These are phyloP conservation scores for Nomada hirtipes DNA, from an alignment of 2,888 invertebrate genomes.

Conservation along the genomic window DNA sequence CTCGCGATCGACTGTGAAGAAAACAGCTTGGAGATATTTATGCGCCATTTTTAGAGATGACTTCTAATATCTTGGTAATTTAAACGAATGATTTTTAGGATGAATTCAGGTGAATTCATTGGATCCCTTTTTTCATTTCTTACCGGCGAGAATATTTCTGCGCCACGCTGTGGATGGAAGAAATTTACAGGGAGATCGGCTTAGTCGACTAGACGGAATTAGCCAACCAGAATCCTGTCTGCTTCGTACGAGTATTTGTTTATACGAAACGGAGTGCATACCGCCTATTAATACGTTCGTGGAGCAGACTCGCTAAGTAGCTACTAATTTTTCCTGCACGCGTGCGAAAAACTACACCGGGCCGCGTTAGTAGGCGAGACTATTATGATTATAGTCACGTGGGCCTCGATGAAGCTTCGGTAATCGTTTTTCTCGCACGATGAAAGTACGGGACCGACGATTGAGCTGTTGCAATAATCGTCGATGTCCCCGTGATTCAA, in stretches of 20 bases:
- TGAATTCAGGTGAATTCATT: background rate
- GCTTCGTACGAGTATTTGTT: conserved; percentile 14
- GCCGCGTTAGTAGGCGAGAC: background rate
- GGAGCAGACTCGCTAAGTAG: conserved; percentile 23
- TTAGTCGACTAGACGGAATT: conserved; percentile 3
- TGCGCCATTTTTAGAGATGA: too few species aligned
- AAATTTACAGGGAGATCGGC: background rate
- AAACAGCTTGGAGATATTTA: background rate
- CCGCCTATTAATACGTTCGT: conserved; percentile 21
- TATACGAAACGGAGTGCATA: conserved; percentile 2
- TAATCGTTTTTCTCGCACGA: too few species aligned
- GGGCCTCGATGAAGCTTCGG: background rate
- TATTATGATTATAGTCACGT: background rate
- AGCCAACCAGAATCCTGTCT: background rate
- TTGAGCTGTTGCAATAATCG: background rate
- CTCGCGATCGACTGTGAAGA: background rate
- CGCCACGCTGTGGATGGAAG: background rate
- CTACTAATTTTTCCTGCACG: conserved; percentile 32
- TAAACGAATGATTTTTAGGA: background rate
- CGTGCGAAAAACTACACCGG: background rate
- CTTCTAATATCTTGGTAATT: too few species aligned
- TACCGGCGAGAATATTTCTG: too few species aligned
- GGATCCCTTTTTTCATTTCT: background rate
- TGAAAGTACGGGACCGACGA: background rate
- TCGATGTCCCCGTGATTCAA: background rate